Percentiles rank a stretch among this genome's conserved stretches.
phyloP scores from a whole-genome alignment of 1,140 invertebrate genomes.

The Anoplolepis gracilipes region DNA sequence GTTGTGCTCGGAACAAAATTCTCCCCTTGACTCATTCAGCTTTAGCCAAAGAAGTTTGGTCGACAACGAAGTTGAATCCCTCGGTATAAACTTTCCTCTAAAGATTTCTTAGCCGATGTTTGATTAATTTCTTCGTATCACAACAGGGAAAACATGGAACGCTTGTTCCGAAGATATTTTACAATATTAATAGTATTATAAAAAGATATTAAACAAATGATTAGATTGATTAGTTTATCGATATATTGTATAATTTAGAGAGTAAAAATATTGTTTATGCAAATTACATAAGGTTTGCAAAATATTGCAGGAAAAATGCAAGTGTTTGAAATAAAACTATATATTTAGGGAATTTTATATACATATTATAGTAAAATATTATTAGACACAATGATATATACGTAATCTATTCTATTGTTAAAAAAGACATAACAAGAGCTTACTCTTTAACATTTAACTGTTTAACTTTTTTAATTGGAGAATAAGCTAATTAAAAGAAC shows the following conservation, averaged over 20 bases:
- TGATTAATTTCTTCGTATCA: slow-evolving; percentile 35
- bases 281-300: too few species aligned
- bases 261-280: too few species aligned
- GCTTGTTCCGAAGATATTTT: neutral
- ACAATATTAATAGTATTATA: neutral
- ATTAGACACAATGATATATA: neutral
- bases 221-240: too few species aligned
- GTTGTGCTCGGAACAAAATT: slow-evolving; percentile 17
- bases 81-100: neutral
- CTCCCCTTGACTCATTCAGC: neutral
- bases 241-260: too few species aligned
- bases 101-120: slow-evolving; percentile 6
- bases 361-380: neutral
- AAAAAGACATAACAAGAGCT: slow-evolving; percentile 1
- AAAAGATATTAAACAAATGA: too few species aligned
- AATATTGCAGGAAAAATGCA: too few species aligned
- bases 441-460: neutral
- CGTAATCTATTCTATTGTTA: neutral
- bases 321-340: too few species aligned
- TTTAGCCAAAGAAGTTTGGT: neutral
- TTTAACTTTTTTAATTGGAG: slow-evolving; percentile 35
- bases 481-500: slow-evolving; percentile 40
- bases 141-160: neutral
- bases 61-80: neutral
- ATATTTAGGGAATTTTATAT: too few species aligned